A percentile compares a stretch with the other conserved stretches of the same genome.
These are phyloP conservation scores for Andricus curvator DNA, from an alignment of 2,888 invertebrate species.

Conservation along the genomic window DNA sequence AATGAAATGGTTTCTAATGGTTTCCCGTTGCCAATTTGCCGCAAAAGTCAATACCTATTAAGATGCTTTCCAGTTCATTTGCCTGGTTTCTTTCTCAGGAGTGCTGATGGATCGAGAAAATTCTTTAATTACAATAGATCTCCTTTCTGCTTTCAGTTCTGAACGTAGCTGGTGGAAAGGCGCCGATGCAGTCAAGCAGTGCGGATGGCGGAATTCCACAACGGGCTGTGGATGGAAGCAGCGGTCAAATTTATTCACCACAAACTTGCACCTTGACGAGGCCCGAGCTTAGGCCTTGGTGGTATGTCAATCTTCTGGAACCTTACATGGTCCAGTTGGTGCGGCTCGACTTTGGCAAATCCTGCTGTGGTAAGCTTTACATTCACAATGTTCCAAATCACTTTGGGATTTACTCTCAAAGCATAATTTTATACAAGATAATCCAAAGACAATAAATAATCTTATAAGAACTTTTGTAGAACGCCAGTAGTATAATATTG, in stretches of 20 bases:
- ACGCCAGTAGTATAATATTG: too few relatives aligned
- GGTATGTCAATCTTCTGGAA: conserved; percentile 96
- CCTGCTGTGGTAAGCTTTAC: conserved; percentile 90
- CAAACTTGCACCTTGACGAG: conserved; percentile 94
- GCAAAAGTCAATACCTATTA: not conserved
- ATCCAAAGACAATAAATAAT: too few relatives aligned
- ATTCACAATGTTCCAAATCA: not conserved
- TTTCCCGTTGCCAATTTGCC: not conserved
- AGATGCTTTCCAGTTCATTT: conserved; percentile 9
- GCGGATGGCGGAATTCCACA: conserved; percentile 92
- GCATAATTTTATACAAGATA: too few relatives aligned
- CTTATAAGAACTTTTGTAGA: too few relatives aligned
- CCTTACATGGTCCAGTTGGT: conserved; percentile 97
- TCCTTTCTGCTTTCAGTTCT: conserved; percentile 83
- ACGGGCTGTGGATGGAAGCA: conserved; percentile 94
- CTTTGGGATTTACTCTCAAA: too few relatives aligned
- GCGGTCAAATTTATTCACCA: conserved; percentile 88
- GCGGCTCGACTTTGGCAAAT: conserved; percentile 92
- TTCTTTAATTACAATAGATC: conserved; percentile 39
- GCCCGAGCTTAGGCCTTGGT: conserved; percentile 92
- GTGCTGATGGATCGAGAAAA: conserved; percentile 81
- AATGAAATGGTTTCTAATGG: not conserved
- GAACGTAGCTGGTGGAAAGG: conserved; percentile 96
- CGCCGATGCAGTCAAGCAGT: conserved; percentile 95
- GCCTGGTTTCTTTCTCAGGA: conserved; percentile 72